Percentiles rank a stretch among this genome's conserved stretches.
These are phyloP conservation scores for Ormyrus rosae DNA, from an alignment of 2,888 invertebrate species.

Conservation along the genomic window DNA sequence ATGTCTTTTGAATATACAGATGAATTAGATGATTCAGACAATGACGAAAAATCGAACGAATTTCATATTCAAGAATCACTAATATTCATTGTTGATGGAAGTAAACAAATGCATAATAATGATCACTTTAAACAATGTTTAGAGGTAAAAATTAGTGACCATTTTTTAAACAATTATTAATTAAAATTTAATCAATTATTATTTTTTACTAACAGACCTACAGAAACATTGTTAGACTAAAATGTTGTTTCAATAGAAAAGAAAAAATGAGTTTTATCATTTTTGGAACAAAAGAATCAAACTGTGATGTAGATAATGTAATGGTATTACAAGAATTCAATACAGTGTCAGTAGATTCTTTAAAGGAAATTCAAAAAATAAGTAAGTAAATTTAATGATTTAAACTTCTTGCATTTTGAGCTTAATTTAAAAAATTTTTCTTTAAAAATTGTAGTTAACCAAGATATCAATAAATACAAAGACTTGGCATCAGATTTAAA, in stretches of 20 bases:
- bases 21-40: background rate
- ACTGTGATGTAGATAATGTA: conserved; percentile 57
- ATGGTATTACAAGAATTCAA: conserved; percentile 55
- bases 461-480: conserved; percentile 26
- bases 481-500: conserved; percentile 20
- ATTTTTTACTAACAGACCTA: conserved; percentile 47
- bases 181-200: conserved; percentile 1
- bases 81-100: conserved; percentile 55
- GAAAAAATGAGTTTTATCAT: conserved; percentile 59
- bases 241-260: conserved; percentile 59
- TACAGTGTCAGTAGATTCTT: conserved; percentile 51
- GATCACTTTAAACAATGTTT: conserved; percentile 48
- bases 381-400: conserved; percentile 36
- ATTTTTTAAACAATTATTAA: background rate
- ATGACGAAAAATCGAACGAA: background rate
- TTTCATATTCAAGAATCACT: conserved; percentile 13
- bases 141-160: conserved; percentile 41
- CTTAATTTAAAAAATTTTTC: conserved; percentile 6
- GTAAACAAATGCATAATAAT: conserved; percentile 44
- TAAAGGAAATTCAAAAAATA: conserved; percentile 49
- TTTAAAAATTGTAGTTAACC: conserved; percentile 33
- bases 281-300: conserved; percentile 55
- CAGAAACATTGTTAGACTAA: conserved; percentile 45
- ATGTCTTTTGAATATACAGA: no score
- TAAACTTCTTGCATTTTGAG: conserved; percentile 11